These are phyloP conservation scores for Mormyrus hasselquistii DNA, from an alignment of 2,797 vertebrate genomes.

Conservation along the genomic window DNA sequence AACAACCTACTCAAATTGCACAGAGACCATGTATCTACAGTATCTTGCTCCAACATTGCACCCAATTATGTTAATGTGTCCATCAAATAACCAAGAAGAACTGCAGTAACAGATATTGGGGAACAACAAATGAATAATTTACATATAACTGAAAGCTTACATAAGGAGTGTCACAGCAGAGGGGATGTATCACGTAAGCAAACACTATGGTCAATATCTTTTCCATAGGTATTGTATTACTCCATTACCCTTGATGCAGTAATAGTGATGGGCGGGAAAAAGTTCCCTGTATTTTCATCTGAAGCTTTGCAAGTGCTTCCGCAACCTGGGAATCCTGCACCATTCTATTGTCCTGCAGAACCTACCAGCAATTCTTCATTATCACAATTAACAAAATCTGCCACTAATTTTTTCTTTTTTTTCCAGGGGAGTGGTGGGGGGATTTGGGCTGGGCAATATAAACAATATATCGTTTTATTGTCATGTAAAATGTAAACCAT, in stretches of 20 bases:
- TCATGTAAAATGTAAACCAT: not conserved
- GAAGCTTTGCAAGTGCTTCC: not conserved
- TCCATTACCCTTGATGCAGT: not conserved
- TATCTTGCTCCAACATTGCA: not conserved
- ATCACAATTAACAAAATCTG: conserved; percentile 22
- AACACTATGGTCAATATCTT: not conserved
- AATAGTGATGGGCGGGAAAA: not conserved
- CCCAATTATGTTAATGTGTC: conserved; percentile 5
- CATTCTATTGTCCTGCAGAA: not conserved
- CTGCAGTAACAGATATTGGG: not conserved
- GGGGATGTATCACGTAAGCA: not conserved
- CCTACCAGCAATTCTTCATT: conserved; percentile 15
- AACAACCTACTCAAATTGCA: not conserved
- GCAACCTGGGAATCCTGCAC: conserved; percentile 13
- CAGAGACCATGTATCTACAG: not conserved
- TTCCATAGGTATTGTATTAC: not conserved
- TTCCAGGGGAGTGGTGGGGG: not conserved
- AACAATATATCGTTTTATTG: not conserved
- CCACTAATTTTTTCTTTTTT: not conserved
- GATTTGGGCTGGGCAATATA: not conserved
- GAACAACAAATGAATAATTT: conserved; percentile 8
- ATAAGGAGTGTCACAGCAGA: not conserved
- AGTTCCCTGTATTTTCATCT: not conserved
- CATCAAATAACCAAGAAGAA: not conserved
- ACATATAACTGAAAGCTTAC: conserved; percentile 3